Evolutionary conservation across 2,797 vertebrate species (phyloP).

Genomic region (Alca torda): DNA sequence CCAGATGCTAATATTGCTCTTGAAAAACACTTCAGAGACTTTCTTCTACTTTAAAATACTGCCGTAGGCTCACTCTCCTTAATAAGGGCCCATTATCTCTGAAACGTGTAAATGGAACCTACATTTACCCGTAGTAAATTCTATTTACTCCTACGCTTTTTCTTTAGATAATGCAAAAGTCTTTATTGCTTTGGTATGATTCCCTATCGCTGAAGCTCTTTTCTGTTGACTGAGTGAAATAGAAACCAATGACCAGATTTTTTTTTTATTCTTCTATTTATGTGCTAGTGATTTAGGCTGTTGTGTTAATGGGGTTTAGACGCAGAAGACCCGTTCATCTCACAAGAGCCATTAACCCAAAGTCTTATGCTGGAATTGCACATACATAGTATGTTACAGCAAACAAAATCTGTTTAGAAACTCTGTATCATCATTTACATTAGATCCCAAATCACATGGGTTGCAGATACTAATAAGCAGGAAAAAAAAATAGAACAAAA

Average conservation of each 20-base stretch:
- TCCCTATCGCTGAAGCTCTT: neutral
- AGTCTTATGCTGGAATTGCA: neutral
- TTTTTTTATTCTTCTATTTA: neutral
- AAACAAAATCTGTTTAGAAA: neutral
- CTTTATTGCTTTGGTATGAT: neutral
- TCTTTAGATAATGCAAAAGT: neutral
- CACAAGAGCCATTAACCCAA: neutral
- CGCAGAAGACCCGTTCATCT: neutral
- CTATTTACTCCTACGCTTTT: neutral
- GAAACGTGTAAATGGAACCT: neutral
- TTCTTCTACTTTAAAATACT: neutral
- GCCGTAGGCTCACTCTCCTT: neutral
- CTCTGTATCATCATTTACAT: neutral
- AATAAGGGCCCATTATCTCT: neutral
- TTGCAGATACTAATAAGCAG: neutral
- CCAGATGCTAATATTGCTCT: rapidly evolving
- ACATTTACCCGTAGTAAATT: neutral
- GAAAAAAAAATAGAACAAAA: neutral
- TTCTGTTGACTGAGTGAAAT: neutral
- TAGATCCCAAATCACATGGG: neutral
- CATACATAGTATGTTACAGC: neutral
- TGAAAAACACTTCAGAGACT: neutral
- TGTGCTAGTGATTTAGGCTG: neutral
- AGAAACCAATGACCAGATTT: neutral
- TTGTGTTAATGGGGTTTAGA: neutral